Evolutionary conservation across 1,140 invertebrate species (phyloP), one percentile per base, ranked within the genome.

Genomic region (Euglossa dilemma): DNA sequence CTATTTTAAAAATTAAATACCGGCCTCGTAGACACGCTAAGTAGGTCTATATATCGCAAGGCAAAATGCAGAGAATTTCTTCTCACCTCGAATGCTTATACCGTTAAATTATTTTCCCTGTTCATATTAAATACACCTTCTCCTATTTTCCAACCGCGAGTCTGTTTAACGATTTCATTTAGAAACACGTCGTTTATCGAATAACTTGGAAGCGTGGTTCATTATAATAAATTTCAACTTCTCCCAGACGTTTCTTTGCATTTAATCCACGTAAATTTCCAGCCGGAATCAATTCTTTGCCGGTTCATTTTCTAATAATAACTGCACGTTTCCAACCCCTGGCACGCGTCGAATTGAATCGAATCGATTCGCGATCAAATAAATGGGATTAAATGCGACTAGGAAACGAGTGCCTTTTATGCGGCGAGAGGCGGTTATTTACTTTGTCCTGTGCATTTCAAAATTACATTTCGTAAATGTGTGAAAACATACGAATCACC

Each of bases 381-480:
- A 57, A 78, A 70, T 78, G 23, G 56, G 56, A 78, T 70, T 78
- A 69, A 78, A 67, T 20, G 52, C 20, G 16, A 45, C 75, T 45
- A 47, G 52, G 18, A 52, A 56, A 14, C 64, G 12, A n/a, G n/a
- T 57, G 52, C 64, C 36, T 78, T 78, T 69, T 70, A 47, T 14
- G 56, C 52, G 9, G n/a, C 8, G n/a, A 18, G 36, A 23, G 11
- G 9, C 43, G 52, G 18, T 70, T 70, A 78, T 69, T 78, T 78
- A 78, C 76, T 78, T 57, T 78, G 43, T 59, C 64, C 18, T 23
- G 28, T 16, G 6, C 76, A 18, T 70, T 45, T 69, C 52, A 20
- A 69, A 78, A 70, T 70, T 70, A 57, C 52, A 57, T 57, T 69
- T 57, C 47, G 43, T 20, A 14, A 47, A 25, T 28, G 52, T n/a